These are phyloP conservation scores for Coendou prehensilis DNA, from an alignment of 2,797 vertebrate species.

Conservation along the genomic window DNA sequence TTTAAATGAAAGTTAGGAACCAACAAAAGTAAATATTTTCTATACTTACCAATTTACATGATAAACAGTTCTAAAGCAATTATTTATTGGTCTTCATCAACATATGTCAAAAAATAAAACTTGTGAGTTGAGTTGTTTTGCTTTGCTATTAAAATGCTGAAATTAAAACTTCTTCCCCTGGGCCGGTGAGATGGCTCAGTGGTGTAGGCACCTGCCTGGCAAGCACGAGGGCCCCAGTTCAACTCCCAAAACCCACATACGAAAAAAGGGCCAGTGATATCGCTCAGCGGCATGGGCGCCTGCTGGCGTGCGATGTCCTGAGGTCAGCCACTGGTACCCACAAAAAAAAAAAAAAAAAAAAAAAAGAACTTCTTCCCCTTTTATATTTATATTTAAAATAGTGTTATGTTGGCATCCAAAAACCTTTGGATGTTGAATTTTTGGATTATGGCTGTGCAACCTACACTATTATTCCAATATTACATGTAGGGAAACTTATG, in stretches of 20 bases:
- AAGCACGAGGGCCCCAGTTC: no score
- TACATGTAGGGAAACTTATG: neutral
- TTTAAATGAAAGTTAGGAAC: slow-evolving; percentile 13
- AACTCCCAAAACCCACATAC: no score
- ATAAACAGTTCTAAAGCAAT: neutral
- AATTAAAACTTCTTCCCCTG: neutral
- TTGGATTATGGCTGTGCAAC: neutral
- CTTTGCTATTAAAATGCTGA: slow-evolving; percentile 18
- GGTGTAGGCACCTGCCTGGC: no score
- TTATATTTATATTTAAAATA: neutral
- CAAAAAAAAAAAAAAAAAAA: no score
- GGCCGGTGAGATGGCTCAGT: no score
- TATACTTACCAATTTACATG: neutral
- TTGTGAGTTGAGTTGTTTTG: neutral
- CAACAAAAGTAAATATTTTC: neutral
- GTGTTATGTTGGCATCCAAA: neutral
- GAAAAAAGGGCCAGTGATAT: no score
- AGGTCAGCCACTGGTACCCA: no score
- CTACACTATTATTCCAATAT: neutral
- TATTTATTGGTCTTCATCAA: neutral
- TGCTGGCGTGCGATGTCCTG: no score
- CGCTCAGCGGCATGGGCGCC: no score
- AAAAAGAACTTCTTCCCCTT: neutral
- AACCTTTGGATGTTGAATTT: neutral
- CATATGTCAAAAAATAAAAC: neutral